Evolutionary conservation across 2,113 vertebrate species (phyloP), one percentile per base, ranked within the genome.

Genomic region (Mirza zaza): DNA sequence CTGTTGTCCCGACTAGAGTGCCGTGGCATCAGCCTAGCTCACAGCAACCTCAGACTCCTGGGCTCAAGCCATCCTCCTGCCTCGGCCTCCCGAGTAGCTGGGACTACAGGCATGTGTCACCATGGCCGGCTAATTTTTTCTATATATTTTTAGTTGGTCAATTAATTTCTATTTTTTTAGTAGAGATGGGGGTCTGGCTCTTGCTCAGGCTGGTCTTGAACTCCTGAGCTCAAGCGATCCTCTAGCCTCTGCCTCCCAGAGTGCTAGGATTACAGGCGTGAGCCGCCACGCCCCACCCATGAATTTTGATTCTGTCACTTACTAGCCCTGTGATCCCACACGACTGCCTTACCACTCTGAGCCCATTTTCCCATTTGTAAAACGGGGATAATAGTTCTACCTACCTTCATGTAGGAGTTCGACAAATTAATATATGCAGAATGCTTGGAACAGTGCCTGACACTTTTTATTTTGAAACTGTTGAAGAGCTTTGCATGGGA

Each of bases 391-490:
- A 48, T 79, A 76, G 8, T 83, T 48, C 17, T 76, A 84, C n/a
- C 29, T 80, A 50, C 5, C 27, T 73, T 94, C 73, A 25, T 68
- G 34, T 48, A 90, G 25, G 45, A 77, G 76, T 92, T 90, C 32
- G 92, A 29, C 91, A 29, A 87, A n/a, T 83, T 67, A 25, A 57
- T 61, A 77, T 75, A 45, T 90, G 14, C 75, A 65, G 21, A 93
- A 36, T 36, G 8, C 23, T 96, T 65, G 36, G 42, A 81, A 90
- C 1, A 68, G 52, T 91, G 17, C 27, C 42, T 39, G n/a, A 42
- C 8, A 67, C 15, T 23, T 90, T 94, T 94, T 61, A 88, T 90
- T 97, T 95, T 85, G 20, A 91, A 57, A 45, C 25, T 68, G n/a
- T 82, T 89, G 80, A 82, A 71, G 95, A 84, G 9, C 71, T 91